Evolutionary conservation across 2,888 invertebrate species (phyloP).

Genomic region (Drosophila robusta): DNA sequence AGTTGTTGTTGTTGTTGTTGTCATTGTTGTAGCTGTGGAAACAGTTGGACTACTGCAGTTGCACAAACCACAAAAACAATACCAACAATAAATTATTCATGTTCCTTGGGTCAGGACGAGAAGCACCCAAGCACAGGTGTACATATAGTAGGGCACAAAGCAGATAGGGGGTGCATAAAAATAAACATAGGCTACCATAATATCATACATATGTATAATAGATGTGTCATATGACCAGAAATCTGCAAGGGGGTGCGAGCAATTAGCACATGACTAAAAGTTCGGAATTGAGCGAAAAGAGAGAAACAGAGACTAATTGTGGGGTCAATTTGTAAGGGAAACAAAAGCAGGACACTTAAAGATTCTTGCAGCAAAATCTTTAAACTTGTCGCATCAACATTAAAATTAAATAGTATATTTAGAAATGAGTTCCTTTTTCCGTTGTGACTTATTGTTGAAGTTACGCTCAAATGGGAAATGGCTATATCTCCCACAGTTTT

Average conservation of each 20-base stretch:
- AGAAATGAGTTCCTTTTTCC: too few relatives aligned
- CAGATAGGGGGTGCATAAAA: not conserved
- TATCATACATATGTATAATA: not conserved
- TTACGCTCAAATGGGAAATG: too few relatives aligned
- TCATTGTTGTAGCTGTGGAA: not conserved
- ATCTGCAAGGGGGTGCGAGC: not conserved
- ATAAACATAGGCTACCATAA: not conserved
- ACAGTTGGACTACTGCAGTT: conserved; percentile 21
- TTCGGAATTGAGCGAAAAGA: not conserved
- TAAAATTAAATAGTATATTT: too few relatives aligned
- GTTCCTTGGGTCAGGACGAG: conserved; percentile 21
- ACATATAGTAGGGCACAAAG: not conserved
- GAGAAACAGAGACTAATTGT: too few relatives aligned
- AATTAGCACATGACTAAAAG: not conserved
- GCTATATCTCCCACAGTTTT: too few relatives aligned
- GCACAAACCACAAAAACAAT: conserved; percentile 38
- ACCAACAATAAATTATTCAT: conserved; percentile 61
- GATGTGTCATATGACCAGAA: not conserved
- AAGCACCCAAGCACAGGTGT: not conserved
- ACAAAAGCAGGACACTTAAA: too few relatives aligned
- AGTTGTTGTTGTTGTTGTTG: not conserved
- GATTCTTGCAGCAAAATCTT: too few relatives aligned
- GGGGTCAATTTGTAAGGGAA: too few relatives aligned
- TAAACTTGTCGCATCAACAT: too few relatives aligned
- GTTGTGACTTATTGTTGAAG: too few relatives aligned